Evolutionary conservation across 37 sponge, comb jelly and placozoan species (phyloP), one percentile per base, ranked within the genome.

Genomic region (Cliona cf. orientalis): DNA sequence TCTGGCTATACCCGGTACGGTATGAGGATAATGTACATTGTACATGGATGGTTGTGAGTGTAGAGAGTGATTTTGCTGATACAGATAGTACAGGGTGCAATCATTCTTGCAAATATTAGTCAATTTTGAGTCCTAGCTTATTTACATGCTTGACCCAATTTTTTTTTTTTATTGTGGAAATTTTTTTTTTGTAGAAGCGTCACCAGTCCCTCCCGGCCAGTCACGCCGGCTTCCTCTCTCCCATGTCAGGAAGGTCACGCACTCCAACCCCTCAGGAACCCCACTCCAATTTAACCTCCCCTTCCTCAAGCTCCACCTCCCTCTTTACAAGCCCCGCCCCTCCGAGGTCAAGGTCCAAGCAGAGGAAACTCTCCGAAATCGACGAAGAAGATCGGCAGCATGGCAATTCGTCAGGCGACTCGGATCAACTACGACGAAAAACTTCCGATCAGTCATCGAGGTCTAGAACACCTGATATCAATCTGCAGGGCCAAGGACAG

Each of bases 201-300:
- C 76, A 75, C 42, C 2, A 19, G 25, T 75, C 76, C 32, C 76
- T 75, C 9, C 76, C 76, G 7, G 61, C 57, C 74, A 29, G 21
- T 0, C 6, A 21, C 57, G 7, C 72, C 72, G 26, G 31, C 7
- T 4, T 14, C 72, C 31, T 23, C 25, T 25, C 26, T 7, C 25
- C 53, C 72, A 71, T 32, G 11, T 25, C 69, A 6, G 28, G 69
- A 25, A n/a, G 29, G 26, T 6, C 7, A 11, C 6, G n/a, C n/a
- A n/a, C n/a, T n/a, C n/a, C 23, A 19, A 62, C 64, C 7, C 69
- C 11, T 9, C n/a, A 3, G 1, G 74, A 73, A 2, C 56, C 74
- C 36, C 74, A 49, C 36, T 49, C 57, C 56, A 19, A 1, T 1
- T 3, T 33, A 1, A 25, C 33, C 74, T 73, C 74, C 4, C 74